phyloP scores from a whole-genome alignment of 1,140 invertebrate genomes.

The Dreissena polymorpha region DNA sequence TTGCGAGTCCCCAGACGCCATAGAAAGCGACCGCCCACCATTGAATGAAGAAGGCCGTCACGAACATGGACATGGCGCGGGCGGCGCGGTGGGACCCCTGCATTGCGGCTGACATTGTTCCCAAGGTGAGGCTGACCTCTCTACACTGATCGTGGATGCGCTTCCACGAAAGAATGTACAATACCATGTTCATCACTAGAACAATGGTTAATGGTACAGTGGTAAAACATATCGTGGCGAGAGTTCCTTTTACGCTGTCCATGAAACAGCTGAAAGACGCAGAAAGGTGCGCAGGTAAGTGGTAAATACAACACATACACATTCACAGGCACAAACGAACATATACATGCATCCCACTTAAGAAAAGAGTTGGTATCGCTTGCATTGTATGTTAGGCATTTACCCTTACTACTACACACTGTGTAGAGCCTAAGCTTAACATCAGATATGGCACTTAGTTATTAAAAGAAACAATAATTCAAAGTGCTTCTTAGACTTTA shows the following conservation, averaged over 20 bases:
- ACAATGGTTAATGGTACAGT: not conserved
- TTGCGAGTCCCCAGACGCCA: not conserved
- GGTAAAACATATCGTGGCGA: not conserved
- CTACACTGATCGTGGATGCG: not conserved
- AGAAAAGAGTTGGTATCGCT: too few species aligned
- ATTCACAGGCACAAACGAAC: too few species aligned
- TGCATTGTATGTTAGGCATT: too few species aligned
- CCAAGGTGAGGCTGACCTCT: not conserved
- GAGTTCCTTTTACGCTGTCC: not conserved
- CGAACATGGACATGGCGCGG: not conserved
- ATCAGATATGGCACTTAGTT: too few species aligned
- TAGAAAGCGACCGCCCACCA: not conserved
- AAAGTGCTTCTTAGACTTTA: too few species aligned
- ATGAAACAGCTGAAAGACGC: not conserved
- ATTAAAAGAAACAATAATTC: too few species aligned
- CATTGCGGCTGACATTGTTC: not conserved
- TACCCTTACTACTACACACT: too few species aligned
- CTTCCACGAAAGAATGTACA: not conserved
- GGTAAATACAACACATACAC: too few species aligned
- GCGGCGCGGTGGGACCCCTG: too few species aligned
- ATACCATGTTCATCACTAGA: not conserved
- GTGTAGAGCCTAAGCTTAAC: too few species aligned
- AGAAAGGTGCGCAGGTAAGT: too few species aligned
- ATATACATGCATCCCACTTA: too few species aligned
- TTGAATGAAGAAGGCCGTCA: not conserved